A percentile compares a stretch with the other conserved stretches of the same genome.
Evolutionary conservation across 2,888 invertebrate species (phyloP).

Genomic region (Oxystoma pomonae): DNA sequence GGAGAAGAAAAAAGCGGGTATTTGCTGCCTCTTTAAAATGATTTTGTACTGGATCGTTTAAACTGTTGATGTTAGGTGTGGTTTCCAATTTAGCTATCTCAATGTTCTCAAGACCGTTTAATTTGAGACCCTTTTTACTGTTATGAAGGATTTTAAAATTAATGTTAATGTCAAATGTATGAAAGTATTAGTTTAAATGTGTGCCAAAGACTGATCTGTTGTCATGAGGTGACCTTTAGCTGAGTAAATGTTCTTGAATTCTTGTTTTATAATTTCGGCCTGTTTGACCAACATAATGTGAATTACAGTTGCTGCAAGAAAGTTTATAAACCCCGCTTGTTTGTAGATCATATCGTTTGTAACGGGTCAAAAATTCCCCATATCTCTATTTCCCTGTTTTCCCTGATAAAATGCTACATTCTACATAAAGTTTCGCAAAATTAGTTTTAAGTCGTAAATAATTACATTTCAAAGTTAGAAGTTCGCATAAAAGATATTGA

Average conservation of each 20-base stretch:
- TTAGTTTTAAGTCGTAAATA: too few relatives aligned
- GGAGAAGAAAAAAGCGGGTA: too few relatives aligned
- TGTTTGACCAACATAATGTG: not conserved
- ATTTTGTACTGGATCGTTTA: not conserved
- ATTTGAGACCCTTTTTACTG: not conserved
- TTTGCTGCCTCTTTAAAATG: not conserved
- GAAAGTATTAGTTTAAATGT: not conserved
- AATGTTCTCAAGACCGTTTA: not conserved
- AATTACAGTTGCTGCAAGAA: not conserved
- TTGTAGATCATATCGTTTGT: not conserved
- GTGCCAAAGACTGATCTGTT: not conserved
- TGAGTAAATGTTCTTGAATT: not conserved
- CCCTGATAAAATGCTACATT: too few relatives aligned
- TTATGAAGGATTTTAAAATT: not conserved
- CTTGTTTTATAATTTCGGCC: not conserved
- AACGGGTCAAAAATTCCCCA: too few relatives aligned
- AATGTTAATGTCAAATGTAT: not conserved
- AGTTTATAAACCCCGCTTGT: not conserved
- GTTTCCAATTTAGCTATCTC: not conserved
- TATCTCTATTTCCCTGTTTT: too few relatives aligned
- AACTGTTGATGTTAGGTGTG: not conserved
- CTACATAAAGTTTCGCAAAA: too few relatives aligned
- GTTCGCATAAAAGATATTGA: too few relatives aligned
- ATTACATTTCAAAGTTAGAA: too few relatives aligned
- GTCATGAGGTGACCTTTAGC: not conserved